These are phyloP conservation scores for Tetragonula clypearis DNA, from an alignment of 1,140 invertebrate genomes.

Conservation along the genomic window DNA sequence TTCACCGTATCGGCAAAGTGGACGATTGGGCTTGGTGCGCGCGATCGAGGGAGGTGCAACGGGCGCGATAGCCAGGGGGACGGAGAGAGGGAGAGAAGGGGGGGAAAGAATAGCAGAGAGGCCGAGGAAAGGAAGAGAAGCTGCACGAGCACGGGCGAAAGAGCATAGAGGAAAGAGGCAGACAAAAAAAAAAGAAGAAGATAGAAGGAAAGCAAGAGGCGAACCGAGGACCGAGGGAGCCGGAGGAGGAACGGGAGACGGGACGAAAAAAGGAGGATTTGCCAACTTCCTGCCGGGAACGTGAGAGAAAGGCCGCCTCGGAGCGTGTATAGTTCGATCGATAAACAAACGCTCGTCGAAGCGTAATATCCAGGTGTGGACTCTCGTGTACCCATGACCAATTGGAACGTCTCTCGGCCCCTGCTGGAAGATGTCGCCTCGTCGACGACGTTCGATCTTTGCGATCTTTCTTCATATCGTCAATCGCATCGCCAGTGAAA, in stretches of 20 bases:
- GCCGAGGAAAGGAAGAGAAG: neutral
- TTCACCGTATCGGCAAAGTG: slow-evolving; percentile 41
- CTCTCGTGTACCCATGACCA: slow-evolving; percentile 36
- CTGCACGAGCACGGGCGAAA: too few species aligned
- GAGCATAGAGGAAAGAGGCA: slow-evolving; percentile 26
- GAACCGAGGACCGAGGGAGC: neutral
- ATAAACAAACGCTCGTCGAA: slow-evolving; percentile 59
- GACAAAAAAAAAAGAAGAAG: slow-evolving; percentile 16
- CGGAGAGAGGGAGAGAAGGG: too few species aligned
- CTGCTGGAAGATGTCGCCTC: neutral
- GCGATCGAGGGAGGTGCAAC: slow-evolving; percentile 5
- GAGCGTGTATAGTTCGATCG: slow-evolving; percentile 55
- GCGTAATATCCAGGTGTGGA: slow-evolving; percentile 50
- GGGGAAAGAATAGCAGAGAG: neutral
- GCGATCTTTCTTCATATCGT: neutral
- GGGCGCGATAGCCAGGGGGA: neutral
- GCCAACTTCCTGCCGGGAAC: slow-evolving; percentile 58
- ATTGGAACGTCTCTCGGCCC: slow-evolving; percentile 25
- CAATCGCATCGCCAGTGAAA: neutral
- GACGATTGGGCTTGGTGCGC: slow-evolving; percentile 20
- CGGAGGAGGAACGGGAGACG: slow-evolving; percentile 18
- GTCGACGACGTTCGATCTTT: neutral
- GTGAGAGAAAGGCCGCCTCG: slow-evolving; percentile 60
- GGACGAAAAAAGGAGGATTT: slow-evolving; percentile 56
- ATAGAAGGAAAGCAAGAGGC: slow-evolving; percentile 6